Evolutionary conservation across 2,888 invertebrate genomes (phyloP), one percentile per base, ranked within the genome.

Genomic region (Polyommatus iphigenia): DNA sequence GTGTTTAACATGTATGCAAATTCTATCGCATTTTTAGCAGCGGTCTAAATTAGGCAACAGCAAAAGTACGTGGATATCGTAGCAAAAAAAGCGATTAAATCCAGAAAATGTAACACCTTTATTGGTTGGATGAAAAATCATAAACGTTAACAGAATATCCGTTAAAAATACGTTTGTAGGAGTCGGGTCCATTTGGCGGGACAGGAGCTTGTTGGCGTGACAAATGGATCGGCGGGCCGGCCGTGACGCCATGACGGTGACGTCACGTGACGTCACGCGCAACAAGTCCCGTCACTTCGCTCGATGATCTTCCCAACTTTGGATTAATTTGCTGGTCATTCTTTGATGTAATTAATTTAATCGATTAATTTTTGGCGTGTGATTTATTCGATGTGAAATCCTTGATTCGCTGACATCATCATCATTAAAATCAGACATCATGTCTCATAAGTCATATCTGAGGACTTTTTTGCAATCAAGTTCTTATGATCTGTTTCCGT

Each of bases 251-350:
- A 29, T 50, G 67, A 67, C 57, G 78, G 75, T 62, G 81, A 78
- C 78, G 76, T 79, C 79, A 78, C 41, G 78, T 79, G 80, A 79
- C 80, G 71, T 80, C 78, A 78, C 77, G 75, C 78, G 78, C 79
- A 79, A 81, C 81, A 81, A 80, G 80, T 80, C 46, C 71, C 72
- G 36, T 20, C 41, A 36, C 41, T 72, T 72, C 36, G n/a, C 41
- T 72, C 20, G 41, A 41, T 72, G 67, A 67, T 67, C 67, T 67
- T 67, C 67, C 3, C 67, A 32, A 29, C 24, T 15, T 18, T 67
- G 29, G 67, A 67, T 67, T 6, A 29, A 67, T 67, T 67, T 32
- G 29, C 67, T 67, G 18, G 15, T 18, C 67, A 67, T 67, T 15
- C 67, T 67, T 32, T 32, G 67, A 20, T 67, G 29, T 32, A 67